These are phyloP conservation scores for Melanotaenia pygmaea DNA, from an alignment of 2,797 vertebrate species.

Conservation along the genomic window DNA sequence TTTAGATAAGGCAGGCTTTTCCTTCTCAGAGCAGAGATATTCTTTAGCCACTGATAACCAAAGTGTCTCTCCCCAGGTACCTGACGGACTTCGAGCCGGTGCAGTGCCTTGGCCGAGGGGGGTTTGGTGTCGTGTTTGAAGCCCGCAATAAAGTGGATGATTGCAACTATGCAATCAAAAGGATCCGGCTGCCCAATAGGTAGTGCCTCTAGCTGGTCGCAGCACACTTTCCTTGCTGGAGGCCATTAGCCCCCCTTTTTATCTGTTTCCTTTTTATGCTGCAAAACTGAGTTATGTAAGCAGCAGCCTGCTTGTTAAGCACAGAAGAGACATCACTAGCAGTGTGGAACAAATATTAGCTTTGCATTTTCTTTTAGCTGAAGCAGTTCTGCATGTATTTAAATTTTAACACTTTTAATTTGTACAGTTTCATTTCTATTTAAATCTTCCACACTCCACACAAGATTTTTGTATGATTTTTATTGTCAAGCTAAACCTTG, in stretches of 20 bases:
- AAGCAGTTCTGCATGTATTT: conserved; percentile 9
- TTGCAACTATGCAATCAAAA: conserved; percentile 99
- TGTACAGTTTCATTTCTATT: not conserved
- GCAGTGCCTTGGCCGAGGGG: conserved; percentile 96
- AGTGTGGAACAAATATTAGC: conserved; percentile 20
- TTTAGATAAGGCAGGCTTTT: not conserved
- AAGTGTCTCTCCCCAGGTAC: conserved; percentile 82
- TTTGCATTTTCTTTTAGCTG: conserved; percentile 13
- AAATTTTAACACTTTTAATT: conserved; percentile 13
- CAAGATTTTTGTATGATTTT: not conserved
- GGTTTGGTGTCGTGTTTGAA: conserved; percentile 98
- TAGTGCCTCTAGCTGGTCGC: conserved; percentile 57
- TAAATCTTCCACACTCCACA: too few relatives aligned
- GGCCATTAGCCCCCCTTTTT: conserved; percentile 28
- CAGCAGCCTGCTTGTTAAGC: conserved; percentile 11
- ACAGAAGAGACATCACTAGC: conserved; percentile 11
- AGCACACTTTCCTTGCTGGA: conserved; percentile 15
- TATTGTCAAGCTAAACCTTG: not conserved
- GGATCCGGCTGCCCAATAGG: conserved; percentile 97
- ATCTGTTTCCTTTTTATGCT: conserved; percentile 25
- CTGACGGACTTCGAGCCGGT: conserved; percentile 98
- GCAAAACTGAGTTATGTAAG: conserved; percentile 33
- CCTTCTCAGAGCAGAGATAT: not conserved
- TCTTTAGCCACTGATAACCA: conserved; percentile 26
- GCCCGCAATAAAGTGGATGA: conserved; percentile 98